Conservation (phyloP, 2,888 invertebrate genomes). For the Camptogramma bilineatum region DNA sequence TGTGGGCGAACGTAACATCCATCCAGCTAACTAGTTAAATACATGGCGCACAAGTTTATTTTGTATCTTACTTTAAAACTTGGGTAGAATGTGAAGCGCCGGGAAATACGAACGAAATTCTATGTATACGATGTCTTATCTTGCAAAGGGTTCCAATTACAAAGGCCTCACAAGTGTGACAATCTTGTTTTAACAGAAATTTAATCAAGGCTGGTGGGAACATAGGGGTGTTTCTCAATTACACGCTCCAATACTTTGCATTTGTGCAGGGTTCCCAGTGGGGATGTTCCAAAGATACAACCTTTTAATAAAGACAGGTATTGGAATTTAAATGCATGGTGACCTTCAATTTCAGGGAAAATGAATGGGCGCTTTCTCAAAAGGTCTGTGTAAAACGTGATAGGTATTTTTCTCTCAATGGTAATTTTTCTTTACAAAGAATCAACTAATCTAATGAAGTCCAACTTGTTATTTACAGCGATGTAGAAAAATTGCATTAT, state of each 20-base stretch:
- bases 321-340: neutral
- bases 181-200: conserved; percentile 39
- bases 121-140: conserved; percentile 17
- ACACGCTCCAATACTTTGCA: conserved; percentile 37
- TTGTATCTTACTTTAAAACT: neutral
- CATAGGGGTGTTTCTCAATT: conserved; percentile 37
- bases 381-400: neutral
- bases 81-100: conserved; percentile 6
- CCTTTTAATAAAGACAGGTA: neutral
- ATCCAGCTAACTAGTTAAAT: neutral
- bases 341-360: neutral
- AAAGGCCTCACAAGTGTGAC: conserved; percentile 38
- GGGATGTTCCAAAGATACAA: conserved; percentile 8
- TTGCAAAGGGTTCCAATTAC: conserved; percentile 37
- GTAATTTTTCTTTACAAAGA: neutral
- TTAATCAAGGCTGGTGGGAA: conserved; percentile 40
- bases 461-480: neutral
- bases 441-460: neutral
- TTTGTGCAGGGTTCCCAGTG: conserved; percentile 17
- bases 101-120: conserved; percentile 11
- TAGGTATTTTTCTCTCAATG: neutral
- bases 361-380: neutral
- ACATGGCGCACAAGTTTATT: neutral
- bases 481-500: neutral
- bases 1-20: conserved; percentile 3